Evolutionary conservation across 2,113 vertebrate species (phyloP).

Genomic region (Circaetus gallicus): DNA sequence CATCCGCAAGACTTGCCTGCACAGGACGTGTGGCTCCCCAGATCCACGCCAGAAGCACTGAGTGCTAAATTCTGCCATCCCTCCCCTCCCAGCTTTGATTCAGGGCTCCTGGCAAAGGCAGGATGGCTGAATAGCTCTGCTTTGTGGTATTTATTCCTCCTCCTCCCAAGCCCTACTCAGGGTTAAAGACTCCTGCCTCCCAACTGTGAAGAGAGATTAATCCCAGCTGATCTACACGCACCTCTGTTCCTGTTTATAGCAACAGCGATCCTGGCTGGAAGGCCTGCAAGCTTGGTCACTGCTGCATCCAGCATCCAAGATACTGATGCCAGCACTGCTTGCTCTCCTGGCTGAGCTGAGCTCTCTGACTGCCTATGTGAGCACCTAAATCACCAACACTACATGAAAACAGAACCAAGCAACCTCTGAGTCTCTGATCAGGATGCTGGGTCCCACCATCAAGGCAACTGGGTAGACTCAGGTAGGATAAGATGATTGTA

Average conservation of each 20-base stretch:
- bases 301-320: not conserved
- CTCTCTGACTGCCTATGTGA: not conserved
- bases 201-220: not conserved
- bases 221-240: not conserved
- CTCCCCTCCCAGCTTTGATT: not conserved
- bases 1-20: not conserved
- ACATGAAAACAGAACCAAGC: not conserved
- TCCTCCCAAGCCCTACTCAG: not conserved
- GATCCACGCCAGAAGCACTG: not conserved
- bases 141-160: not conserved
- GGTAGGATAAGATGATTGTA: not conserved
- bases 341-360: not conserved
- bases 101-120: not conserved
- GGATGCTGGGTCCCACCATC: rapidly evolving
- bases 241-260: not conserved
- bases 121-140: not conserved
- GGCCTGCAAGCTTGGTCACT: not conserved
- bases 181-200: not conserved
- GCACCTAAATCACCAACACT: not conserved
- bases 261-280: not conserved
- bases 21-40: rapidly evolving
- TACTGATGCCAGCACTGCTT: not conserved
- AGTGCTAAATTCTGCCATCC: not conserved
- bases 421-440: not conserved
- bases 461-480: not conserved